Evolutionary conservation across 2,797 vertebrate genomes (phyloP), one percentile per base, ranked within the genome.

Genomic region (Otolemur crassicaudatus): DNA sequence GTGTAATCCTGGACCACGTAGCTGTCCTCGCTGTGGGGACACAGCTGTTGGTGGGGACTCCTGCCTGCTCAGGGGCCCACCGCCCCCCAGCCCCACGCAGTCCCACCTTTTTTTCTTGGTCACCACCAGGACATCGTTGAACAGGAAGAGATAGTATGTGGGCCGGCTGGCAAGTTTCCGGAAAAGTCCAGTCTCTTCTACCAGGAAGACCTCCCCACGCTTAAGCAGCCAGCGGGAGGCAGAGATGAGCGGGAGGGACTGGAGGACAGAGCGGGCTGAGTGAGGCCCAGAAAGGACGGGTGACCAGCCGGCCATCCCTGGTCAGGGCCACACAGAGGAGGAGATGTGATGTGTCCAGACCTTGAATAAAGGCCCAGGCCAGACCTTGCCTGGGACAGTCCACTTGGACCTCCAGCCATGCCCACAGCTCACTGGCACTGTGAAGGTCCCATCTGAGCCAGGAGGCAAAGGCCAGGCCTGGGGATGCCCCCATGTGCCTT

Each of bases 81-180:
- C 14, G 2, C 0, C 13, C 1, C 20, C 58, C 31, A 14, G 12
- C 20, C 67, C 46, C 2, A 9, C 0, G 0, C 40, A 27, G 76
- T 10, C 98, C 93, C 94, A 99, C 99, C 99, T 99, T 98, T 99
- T 99, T 98, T 99, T 99, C 98, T 98, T 99, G 96, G 99, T 99
- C 96, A 99, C 94, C 72, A 99, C 99, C 29, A 99, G 98, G 49
- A 99, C 99, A 0, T 99, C 99, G 0, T 99, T 99, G 98, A 99
- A 99, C 10, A 99, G 97, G 95, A 99, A 99, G 89, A 99, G 98
- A 98, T 99, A 99, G 98, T 99, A 99, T 73, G 97, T 99, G 17
- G 98, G 99, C 77, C 98, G 98, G 97, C 99, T 99, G 73, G 99
- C 98, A 0, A 99, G 99, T 16, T 99, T 99, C 96, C 99, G 98